These are phyloP conservation scores for Formicarius rufipectus DNA, from an alignment of 2,113 vertebrate genomes.

Conservation along the genomic window DNA sequence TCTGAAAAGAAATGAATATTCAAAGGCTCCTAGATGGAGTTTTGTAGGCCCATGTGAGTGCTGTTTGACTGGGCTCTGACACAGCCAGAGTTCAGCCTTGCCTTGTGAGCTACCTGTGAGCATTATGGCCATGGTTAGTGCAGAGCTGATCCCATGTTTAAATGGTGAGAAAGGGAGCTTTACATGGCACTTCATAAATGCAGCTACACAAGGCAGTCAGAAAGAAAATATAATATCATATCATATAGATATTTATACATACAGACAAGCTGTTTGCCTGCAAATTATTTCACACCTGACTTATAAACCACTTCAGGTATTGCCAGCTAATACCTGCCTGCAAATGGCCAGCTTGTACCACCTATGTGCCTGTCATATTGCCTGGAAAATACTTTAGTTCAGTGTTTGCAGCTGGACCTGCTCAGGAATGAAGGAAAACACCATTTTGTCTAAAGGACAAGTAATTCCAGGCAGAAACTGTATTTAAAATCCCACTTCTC, in stretches of 20 bases:
- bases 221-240: background rate
- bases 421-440: background rate
- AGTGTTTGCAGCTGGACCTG: background rate
- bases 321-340: background rate
- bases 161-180: background rate
- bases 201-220: background rate
- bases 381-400: background rate
- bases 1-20: slow-evolving; percentile 45
- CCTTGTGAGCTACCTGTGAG: background rate
- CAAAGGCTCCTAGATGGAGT: background rate
- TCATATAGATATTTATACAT: background rate
- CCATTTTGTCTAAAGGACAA: background rate
- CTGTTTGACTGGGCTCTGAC: background rate
- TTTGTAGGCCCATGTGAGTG: background rate
- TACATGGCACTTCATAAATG: background rate
- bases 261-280: background rate
- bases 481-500: background rate
- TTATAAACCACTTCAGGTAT: background rate
- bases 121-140: background rate
- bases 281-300: background rate
- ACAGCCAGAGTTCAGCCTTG: background rate
- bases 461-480: background rate
- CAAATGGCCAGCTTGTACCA: background rate
- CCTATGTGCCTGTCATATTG: background rate
- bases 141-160: background rate